Base-by-base conservation (phyloP, 2,113 vertebrate species). In the Cyprinus carpio region DNA sequence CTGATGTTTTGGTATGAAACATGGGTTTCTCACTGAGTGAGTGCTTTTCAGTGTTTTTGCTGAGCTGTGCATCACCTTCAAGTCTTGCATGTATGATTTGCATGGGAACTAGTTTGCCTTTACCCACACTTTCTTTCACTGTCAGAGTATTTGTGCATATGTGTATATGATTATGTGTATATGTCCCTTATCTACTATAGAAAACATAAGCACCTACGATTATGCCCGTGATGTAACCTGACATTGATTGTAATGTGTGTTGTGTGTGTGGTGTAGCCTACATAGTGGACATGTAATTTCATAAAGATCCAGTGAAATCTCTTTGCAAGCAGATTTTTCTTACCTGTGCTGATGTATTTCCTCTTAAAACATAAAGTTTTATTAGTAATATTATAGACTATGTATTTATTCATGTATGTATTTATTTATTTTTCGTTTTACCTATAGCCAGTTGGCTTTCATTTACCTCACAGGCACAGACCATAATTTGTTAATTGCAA, bases 1-100 rank as follows among this genome's bases (percentile, higher is more conserved):
- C 16, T 31, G 4, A 31, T 60, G 54, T 37, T 58, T 78, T 78
- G 29, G 18, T 60, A 78, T 60, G 54, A 78, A 78, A 40, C 76
- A 77, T 77, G 34, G 4, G 25, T 54, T 49, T 58, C 29, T 77
- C 29, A 77, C 9, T 56, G 29, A n/a, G 20, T 78, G 76, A 15
- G 6, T 25, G 54, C 20, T 6, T n/a, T 7, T 25, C 7, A 72
- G 6, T n/a, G 31, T 40, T 79, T 77, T 60, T 60, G 76, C 76
- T 79, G 31, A 79, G 12, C 27, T 34, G 10, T 34, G 51, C 9
- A 13, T 37, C 29, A 37, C 29, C 23, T 78, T 56, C 29, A 77
- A 40, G 54, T 58, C 12, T 79, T 79, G 31, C 23, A 1, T 79
- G 29, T 16, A 25, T 37, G 20, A 9, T 1, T 79, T 9, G 23